phyloP scores from a whole-genome alignment of 2,113 vertebrate genomes.

The Sclerurus mexicanus region DNA sequence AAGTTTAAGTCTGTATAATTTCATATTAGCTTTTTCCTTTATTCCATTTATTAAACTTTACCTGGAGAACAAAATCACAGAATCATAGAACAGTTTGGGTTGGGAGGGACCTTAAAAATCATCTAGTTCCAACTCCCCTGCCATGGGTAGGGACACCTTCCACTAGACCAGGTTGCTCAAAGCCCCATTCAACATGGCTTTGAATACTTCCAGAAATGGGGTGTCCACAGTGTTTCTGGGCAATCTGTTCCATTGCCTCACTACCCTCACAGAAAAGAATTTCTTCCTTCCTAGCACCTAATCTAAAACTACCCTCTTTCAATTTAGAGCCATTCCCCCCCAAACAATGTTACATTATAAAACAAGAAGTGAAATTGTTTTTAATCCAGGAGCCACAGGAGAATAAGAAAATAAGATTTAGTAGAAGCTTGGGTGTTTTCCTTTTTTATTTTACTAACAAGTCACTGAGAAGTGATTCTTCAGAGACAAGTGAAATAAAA shows the following conservation, averaged over 20 bases:
- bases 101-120: not conserved
- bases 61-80: not conserved
- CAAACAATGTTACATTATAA: not conserved
- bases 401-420: not conserved
- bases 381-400: not conserved
- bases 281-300: not conserved
- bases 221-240: not conserved
- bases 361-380: not conserved
- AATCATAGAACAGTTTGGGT: not conserved
- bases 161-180: not conserved
- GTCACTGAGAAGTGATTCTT: not conserved
- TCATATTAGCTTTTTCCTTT: not conserved
- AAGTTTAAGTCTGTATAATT: not conserved
- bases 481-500: not conserved
- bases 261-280: not conserved
- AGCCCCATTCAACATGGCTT: not conserved
- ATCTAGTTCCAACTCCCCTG: not conserved
- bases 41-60: not conserved
- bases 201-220: not conserved
- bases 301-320: not conserved
- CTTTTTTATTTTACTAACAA: not conserved
- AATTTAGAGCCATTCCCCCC: not conserved
- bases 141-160: not conserved
- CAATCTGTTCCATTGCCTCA: not conserved
- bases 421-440: not conserved